Evolutionary conservation across 2,888 invertebrate species (phyloP).

Genomic region (Tiliacea citrago): DNA sequence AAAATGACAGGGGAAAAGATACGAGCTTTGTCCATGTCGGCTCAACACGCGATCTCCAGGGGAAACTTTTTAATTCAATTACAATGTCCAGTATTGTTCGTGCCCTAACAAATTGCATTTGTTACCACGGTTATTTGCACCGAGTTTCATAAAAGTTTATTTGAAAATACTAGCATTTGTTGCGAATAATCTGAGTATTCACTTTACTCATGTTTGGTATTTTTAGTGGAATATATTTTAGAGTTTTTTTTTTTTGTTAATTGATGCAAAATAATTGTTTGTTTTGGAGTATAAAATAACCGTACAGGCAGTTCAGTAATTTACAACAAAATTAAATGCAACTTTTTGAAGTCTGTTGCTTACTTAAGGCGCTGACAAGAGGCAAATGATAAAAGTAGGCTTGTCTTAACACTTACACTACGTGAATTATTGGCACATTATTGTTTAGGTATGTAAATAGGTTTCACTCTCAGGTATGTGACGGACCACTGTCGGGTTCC

Average conservation of each 20-base stretch:
- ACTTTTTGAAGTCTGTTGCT: no score
- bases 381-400: no score
- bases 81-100: slow-evolving; percentile 63
- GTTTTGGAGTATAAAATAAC: background rate
- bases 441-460: no score
- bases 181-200: slow-evolving; percentile 29
- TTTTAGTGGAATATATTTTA: slow-evolving; percentile 10
- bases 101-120: slow-evolving; percentile 65
- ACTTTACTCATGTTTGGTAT: slow-evolving; percentile 26
- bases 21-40: slow-evolving; percentile 16
- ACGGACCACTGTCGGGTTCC: no score
- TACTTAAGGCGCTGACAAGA: no score
- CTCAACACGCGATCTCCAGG: slow-evolving; percentile 54
- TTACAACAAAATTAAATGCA: background rate
- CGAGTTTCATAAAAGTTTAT: slow-evolving; percentile 44
- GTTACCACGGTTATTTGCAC: slow-evolving; percentile 50
- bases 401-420: no score
- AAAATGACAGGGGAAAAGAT: slow-evolving; percentile 34
- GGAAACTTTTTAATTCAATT: slow-evolving; percentile 74
- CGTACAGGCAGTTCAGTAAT: background rate
- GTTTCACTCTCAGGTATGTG: no score
- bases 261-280: background rate
- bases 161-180: slow-evolving; percentile 30
- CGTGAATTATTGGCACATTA: no score
- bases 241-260: slow-evolving; percentile 14